Percentiles rank a stretch among this genome's conserved stretches.
Conservation (phyloP, 1,140 invertebrate species). For the Drosophila willistoni region DNA sequence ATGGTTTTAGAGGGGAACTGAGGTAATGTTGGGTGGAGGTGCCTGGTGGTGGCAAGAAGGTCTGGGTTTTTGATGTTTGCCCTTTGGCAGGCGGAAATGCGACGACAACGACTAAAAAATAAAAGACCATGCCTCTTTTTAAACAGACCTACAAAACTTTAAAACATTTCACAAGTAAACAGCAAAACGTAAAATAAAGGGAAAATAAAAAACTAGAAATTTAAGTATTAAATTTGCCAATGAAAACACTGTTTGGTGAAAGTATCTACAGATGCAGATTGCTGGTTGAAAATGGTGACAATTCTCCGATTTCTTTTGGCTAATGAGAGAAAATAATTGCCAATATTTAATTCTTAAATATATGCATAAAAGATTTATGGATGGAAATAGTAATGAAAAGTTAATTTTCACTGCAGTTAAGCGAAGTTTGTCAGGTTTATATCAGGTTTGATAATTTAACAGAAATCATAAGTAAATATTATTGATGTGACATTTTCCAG, state of each 20-base stretch:
- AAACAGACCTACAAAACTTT: slow-evolving; percentile 34
- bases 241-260: slow-evolving; percentile 7
- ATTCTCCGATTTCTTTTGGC: not conserved
- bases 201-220: slow-evolving; percentile 9
- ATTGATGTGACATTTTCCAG: no score
- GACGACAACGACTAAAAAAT: slow-evolving; percentile 26
- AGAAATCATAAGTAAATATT: no score
- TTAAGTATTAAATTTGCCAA: slow-evolving; percentile 13
- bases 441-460: no score
- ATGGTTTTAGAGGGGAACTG: not conserved
- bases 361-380: no score
- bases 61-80: slow-evolving; percentile 33
- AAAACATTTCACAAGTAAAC: slow-evolving; percentile 30
- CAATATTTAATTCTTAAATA: no score
- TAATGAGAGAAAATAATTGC: not conserved
- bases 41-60: not conserved
- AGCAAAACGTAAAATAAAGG: slow-evolving; percentile 6
- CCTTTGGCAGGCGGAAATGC: slow-evolving; percentile 57
- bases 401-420: no score
- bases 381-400: no score
- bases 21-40: not conserved
- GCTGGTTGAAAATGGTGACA: not conserved
- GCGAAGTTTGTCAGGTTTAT: no score
- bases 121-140: slow-evolving; percentile 17
- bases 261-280: not conserved